These are phyloP conservation scores for Drosophila ezoana DNA, from an alignment of 2,888 invertebrate species.

Conservation along the genomic window DNA sequence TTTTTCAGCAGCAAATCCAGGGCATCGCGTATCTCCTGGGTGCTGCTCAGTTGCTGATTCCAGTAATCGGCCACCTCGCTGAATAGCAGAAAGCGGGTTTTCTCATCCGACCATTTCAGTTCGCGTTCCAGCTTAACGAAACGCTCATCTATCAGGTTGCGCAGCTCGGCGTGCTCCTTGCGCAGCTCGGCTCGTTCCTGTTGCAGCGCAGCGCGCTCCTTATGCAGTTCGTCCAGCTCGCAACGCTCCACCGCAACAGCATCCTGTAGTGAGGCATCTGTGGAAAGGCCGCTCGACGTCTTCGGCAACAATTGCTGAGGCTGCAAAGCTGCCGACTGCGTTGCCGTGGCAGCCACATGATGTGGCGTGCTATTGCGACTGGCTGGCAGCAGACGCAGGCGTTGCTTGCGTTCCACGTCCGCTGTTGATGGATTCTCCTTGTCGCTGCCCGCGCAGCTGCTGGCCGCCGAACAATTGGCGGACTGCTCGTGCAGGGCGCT, in stretches of 20 bases:
- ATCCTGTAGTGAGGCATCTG: conserved; percentile 18
- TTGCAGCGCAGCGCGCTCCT: not conserved
- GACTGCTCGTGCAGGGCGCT: conserved; percentile 24
- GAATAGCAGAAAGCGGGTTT: conserved; percentile 74
- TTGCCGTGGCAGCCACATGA: conserved; percentile 22
- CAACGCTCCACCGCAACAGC: conserved; percentile 13
- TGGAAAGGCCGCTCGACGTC: conserved; percentile 49
- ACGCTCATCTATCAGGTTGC: conserved; percentile 36
- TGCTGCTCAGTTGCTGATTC: conserved; percentile 67
- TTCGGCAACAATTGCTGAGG: conserved; percentile 50
- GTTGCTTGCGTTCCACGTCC: conserved; percentile 59
- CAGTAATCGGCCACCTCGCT: conserved; percentile 74
- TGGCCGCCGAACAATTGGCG: conserved; percentile 47
- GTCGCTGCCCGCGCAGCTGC: conserved; percentile 69
- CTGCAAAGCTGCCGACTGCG: conserved; percentile 16
- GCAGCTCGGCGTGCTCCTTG: conserved; percentile 62
- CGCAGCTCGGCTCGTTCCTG: conserved; percentile 7
- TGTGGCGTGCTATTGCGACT: conserved; percentile 82
- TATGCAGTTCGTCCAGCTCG: conserved; percentile 63
- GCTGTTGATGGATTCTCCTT: conserved; percentile 69
- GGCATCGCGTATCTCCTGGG: conserved; percentile 73
- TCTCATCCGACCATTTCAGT: conserved; percentile 73
- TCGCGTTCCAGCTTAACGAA: conserved; percentile 77
- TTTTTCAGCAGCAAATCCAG: conserved; percentile 75
- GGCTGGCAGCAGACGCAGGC: conserved; percentile 67